Conservation (phyloP, 1,140 invertebrate species). For the Camponotus floridanus region DNA sequence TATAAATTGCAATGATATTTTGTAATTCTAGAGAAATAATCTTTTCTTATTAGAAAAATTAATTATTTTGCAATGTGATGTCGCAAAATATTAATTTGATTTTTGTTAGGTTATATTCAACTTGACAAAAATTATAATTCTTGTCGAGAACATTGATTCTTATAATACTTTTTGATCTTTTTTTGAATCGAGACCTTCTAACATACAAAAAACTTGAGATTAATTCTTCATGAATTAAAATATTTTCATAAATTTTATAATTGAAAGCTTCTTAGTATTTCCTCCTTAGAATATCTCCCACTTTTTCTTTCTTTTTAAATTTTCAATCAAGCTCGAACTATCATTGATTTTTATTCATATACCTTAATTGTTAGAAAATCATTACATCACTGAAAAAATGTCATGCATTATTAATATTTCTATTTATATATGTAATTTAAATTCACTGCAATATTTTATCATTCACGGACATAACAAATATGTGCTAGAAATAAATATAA, state of each 20-base stretch:
- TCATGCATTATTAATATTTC: background rate
- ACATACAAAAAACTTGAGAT: background rate
- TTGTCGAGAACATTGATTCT: constrained; percentile 26
- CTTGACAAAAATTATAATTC: background rate
- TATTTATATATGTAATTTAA: no score
- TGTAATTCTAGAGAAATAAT: background rate
- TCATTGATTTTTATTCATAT: background rate
- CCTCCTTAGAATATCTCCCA: background rate
- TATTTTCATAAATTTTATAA: background rate
- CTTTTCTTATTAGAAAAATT: background rate
- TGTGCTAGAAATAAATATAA: background rate
- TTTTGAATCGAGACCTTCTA: background rate
- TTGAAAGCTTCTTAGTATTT: background rate
- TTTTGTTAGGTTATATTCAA: constrained; percentile 28
- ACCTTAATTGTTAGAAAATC: background rate
- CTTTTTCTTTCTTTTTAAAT: background rate
- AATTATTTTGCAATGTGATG: no score
- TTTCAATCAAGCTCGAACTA: background rate
- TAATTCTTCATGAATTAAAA: background rate
- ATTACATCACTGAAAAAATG: background rate
- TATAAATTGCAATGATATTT: background rate
- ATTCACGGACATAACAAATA: background rate
- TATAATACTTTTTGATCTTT: background rate
- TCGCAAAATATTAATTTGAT: no score
- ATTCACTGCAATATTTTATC: no score